Percentiles rank a stretch among this genome's conserved stretches.
phyloP scores from a whole-genome alignment of 2,797 vertebrate genomes.

The Labeo calbasu region DNA sequence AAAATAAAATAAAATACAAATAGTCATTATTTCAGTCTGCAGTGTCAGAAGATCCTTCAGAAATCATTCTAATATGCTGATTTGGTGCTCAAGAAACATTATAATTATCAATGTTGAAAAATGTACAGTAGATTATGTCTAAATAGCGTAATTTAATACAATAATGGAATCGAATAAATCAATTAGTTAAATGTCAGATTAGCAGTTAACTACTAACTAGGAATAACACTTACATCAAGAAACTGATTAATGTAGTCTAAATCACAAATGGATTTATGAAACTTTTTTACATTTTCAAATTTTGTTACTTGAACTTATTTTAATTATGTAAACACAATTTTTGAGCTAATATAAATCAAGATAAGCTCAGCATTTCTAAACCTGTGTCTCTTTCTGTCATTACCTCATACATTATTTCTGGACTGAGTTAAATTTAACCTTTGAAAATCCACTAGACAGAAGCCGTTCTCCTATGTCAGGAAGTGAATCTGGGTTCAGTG shows the following conservation, averaged over 20 bases:
- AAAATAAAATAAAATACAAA: not conserved
- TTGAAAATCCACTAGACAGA: constrained; percentile 62
- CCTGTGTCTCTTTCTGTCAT: constrained; percentile 24
- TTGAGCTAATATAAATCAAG: not conserved
- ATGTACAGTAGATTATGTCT: not conserved
- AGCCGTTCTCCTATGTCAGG: constrained; percentile 29
- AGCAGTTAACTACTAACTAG: not conserved
- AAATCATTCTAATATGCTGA: not conserved
- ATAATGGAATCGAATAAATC: not conserved
- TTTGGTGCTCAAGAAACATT: not conserved
- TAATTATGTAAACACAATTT: not conserved
- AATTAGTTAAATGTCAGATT: not conserved
- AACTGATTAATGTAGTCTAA: not conserved
- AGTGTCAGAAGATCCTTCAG: not conserved
- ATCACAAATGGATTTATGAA: not conserved
- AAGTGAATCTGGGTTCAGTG: constrained; percentile 21
- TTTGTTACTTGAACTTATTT: not conserved
- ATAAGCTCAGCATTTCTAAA: constrained; percentile 9
- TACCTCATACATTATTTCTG: constrained; percentile 45
- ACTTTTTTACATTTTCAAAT: not conserved
- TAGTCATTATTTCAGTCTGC: not conserved
- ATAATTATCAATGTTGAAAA: not conserved
- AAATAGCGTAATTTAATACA: not conserved
- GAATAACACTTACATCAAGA: not conserved
- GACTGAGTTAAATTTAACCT: constrained; percentile 53